Evolutionary conservation across 2,797 vertebrate species (phyloP).

Genomic region (Rhyacichthys aspro): DNA sequence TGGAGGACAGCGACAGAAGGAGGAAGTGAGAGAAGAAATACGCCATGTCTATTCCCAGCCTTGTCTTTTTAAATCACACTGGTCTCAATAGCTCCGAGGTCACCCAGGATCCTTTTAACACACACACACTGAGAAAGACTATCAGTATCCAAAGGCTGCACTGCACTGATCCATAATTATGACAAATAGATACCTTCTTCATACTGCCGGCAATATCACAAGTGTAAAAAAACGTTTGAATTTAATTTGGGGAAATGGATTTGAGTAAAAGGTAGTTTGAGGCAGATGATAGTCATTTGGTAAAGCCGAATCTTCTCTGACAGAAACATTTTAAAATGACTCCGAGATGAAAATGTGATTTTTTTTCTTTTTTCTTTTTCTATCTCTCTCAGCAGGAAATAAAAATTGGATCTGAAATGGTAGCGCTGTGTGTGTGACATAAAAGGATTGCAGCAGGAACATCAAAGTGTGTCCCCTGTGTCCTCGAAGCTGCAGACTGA

Average conservation of each 20-base stretch:
- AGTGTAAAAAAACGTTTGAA: slow-evolving; percentile 37
- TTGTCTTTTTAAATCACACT: slow-evolving; percentile 60
- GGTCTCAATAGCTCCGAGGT: slow-evolving; percentile 39
- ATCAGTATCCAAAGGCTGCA: slow-evolving; percentile 36
- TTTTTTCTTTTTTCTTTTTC: neutral
- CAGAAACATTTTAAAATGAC: slow-evolving; percentile 16
- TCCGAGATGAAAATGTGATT: slow-evolving; percentile 15
- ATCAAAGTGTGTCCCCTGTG: slow-evolving; percentile 22
- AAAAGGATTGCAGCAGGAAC: slow-evolving; percentile 2
- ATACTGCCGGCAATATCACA: slow-evolving; percentile 38
- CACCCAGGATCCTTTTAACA: slow-evolving; percentile 29
- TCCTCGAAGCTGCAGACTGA: slow-evolving; percentile 10
- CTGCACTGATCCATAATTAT: slow-evolving; percentile 60
- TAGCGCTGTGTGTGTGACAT: slow-evolving; percentile 1
- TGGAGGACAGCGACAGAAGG: slow-evolving; percentile 34
- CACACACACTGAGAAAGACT: slow-evolving; percentile 21
- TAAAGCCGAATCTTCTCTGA: slow-evolving; percentile 23
- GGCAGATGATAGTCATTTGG: slow-evolving; percentile 41
- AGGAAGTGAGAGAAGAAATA: slow-evolving; percentile 31
- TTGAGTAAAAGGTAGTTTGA: slow-evolving; percentile 40
- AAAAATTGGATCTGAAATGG: slow-evolving; percentile 10
- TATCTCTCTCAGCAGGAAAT: slow-evolving; percentile 6
- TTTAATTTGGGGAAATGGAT: slow-evolving; percentile 52
- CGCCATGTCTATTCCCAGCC: slow-evolving; percentile 46
- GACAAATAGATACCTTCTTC: slow-evolving; percentile 61